A percentile compares a stretch with the other conserved stretches of the same genome.
Conservation (phyloP, 1,140 invertebrate genomes). For the Coelopa frigida region DNA sequence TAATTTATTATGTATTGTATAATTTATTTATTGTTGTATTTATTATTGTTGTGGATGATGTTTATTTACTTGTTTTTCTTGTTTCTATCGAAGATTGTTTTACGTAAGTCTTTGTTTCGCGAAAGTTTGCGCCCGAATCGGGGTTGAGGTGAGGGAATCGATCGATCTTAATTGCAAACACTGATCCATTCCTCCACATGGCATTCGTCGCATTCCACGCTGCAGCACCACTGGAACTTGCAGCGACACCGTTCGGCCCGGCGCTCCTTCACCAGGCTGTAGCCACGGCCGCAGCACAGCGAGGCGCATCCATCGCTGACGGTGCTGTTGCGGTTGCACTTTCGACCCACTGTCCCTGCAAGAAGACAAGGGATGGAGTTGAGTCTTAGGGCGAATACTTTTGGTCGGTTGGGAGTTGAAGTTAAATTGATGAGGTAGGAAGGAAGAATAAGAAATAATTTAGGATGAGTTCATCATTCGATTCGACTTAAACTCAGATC, state of each 20-base stretch:
- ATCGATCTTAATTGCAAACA: conserved; percentile 72
- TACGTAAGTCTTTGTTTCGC: not conserved
- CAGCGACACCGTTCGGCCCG: conserved; percentile 75
- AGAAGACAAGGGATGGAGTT: too few species aligned
- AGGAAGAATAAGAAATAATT: too few species aligned
- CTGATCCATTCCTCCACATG: conserved; percentile 77
- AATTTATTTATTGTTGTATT: not conserved
- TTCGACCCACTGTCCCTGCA: conserved; percentile 67
- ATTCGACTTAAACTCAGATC: too few species aligned
- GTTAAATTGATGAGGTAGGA: too few species aligned
- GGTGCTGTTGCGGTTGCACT: conserved; percentile 68
- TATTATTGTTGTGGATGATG: not conserved
- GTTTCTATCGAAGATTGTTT: not conserved
- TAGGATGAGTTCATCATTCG: too few species aligned
- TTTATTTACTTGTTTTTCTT: too few species aligned
- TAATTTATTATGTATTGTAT: not conserved
- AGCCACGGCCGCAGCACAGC: conserved; percentile 85
- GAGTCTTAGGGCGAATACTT: too few species aligned
- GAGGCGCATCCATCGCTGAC: conserved; percentile 71
- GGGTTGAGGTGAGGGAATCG: too few species aligned
- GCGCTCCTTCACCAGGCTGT: conserved; percentile 71
- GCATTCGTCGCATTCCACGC: conserved; percentile 77
- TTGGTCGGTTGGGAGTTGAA: too few species aligned
- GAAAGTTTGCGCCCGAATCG: not conserved
- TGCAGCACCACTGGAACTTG: conserved; percentile 89